Evolutionary conservation across 1,140 invertebrate genomes (phyloP).

Genomic region (Apis florea): DNA sequence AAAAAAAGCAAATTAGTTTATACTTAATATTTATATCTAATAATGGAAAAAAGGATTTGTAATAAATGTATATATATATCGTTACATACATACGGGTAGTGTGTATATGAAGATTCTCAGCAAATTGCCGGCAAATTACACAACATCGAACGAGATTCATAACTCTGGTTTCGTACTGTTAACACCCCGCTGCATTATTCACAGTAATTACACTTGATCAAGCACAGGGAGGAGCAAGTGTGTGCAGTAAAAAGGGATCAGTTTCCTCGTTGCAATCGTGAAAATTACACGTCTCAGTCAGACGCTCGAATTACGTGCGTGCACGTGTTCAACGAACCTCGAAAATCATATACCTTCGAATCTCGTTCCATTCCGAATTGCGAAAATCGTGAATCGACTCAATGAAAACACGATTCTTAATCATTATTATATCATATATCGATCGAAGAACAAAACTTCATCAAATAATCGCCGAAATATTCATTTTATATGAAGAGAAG

Average conservation of each 20-base stretch:
- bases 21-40: too few relatives aligned
- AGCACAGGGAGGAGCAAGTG: slow-evolving; percentile 16
- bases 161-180: slow-evolving; percentile 42
- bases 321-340: slow-evolving; percentile 36
- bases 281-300: slow-evolving; percentile 61
- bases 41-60: neutral
- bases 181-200: slow-evolving; percentile 49
- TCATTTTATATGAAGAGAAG: too few relatives aligned
- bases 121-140: neutral
- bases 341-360: slow-evolving; percentile 35
- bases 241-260: slow-evolving; percentile 46
- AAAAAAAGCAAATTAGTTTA: neutral
- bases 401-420: neutral
- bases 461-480: too few relatives aligned
- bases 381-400: neutral
- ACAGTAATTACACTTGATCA: slow-evolving; percentile 49
- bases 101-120: too few relatives aligned
- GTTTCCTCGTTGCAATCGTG: slow-evolving; percentile 56
- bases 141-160: slow-evolving; percentile 2
- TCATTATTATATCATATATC: neutral
- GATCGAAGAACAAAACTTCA: too few relatives aligned
- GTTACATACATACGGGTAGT: neutral
- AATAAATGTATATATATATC: neutral
- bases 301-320: slow-evolving; percentile 50
- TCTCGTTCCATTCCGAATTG: neutral